Conservation (phyloP, 2,113 vertebrate genomes). For the Pluvianellus socialis region DNA sequence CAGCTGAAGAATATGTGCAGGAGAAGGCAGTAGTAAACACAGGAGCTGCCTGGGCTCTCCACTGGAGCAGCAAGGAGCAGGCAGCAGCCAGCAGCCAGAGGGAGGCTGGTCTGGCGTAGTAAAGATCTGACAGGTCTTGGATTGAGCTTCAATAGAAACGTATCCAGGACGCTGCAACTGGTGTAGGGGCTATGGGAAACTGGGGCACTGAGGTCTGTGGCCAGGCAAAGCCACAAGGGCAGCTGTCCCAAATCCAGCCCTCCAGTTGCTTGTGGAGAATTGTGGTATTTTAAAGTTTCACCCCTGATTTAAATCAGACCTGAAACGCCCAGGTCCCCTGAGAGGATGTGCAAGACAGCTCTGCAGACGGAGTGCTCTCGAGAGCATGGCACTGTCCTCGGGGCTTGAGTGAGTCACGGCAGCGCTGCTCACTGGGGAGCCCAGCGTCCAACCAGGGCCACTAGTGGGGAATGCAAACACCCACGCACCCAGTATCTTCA, state of each 20-base stretch:
- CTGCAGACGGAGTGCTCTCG: not conserved
- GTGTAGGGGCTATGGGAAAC: not conserved
- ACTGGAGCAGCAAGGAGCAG: not conserved
- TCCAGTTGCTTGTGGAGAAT: not conserved
- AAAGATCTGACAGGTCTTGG: not conserved
- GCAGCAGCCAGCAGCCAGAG: not conserved
- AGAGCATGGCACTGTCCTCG: fast-evolving
- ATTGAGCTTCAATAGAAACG: not conserved
- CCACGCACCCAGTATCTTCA: not conserved
- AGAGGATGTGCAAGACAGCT: not conserved
- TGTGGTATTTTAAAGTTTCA: not conserved
- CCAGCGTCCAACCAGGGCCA: fast-evolving
- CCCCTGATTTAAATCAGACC: not conserved
- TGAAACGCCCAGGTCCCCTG: not conserved
- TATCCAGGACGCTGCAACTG: not conserved
- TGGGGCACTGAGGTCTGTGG: not conserved
- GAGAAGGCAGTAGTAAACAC: not conserved
- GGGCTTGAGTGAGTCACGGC: fast-evolving
- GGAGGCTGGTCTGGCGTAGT: not conserved
- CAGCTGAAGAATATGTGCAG: not conserved
- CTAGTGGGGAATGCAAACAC: not conserved
- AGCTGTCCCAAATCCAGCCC: not conserved
- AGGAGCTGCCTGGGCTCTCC: not conserved
- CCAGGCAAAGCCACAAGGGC: not conserved
- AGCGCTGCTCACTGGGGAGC: not conserved